Conservation (phyloP, 1,140 invertebrate genomes). For the Lucilia cuprina region DNA sequence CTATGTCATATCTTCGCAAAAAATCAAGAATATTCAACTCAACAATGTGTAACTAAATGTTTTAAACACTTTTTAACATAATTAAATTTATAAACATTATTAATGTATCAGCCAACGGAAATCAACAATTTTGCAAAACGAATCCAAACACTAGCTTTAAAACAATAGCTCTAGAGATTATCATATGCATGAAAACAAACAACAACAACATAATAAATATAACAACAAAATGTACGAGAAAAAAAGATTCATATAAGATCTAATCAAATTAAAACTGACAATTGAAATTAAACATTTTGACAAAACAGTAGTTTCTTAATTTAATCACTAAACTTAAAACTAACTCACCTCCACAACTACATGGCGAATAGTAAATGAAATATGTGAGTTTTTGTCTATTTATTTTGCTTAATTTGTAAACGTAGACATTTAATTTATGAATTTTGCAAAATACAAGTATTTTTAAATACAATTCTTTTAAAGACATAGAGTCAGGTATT, state of each 20-base stretch:
- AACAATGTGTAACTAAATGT: too few relatives aligned
- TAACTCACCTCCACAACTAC: neutral
- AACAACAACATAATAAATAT: neutral
- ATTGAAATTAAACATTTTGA: constrained; percentile 15
- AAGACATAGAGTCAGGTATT: neutral
- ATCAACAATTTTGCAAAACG: neutral
- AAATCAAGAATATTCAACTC: too few relatives aligned
- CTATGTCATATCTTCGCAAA: too few relatives aligned
- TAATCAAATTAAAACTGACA: neutral
- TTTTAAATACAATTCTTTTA: neutral
- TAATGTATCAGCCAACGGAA: neutral
- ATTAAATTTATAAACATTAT: too few relatives aligned
- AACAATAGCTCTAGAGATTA: too few relatives aligned
- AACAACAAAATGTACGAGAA: neutral
- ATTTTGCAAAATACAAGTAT: neutral
- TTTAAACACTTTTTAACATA: too few relatives aligned
- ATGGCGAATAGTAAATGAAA: neutral
- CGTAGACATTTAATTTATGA: neutral
- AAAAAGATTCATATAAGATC: neutral
- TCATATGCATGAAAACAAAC: neutral
- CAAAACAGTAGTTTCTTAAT: constrained; percentile 1
- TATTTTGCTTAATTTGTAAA: neutral
- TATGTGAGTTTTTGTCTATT: neutral
- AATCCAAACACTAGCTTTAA: too few relatives aligned
- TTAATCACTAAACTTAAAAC: neutral